Conservation (phyloP, 2,797 vertebrate genomes). For the Tadarida brasiliensis region DNA sequence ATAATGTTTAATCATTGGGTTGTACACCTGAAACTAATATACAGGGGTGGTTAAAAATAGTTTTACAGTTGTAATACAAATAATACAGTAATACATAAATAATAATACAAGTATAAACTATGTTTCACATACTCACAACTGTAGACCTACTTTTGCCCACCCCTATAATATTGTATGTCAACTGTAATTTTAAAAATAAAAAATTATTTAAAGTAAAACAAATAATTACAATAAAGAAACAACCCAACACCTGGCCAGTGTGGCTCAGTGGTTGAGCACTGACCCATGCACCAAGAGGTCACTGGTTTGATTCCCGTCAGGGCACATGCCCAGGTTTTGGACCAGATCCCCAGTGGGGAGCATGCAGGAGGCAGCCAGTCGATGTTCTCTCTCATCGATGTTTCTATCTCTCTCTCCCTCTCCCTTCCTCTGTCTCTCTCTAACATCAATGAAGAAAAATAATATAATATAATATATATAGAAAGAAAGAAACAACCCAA, state of each 20-base stretch:
- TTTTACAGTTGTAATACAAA: background rate
- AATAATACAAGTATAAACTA: background rate
- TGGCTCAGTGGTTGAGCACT: too few relatives aligned
- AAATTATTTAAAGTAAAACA: background rate
- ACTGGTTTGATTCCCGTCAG: too few relatives aligned
- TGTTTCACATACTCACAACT: background rate
- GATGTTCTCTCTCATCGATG: too few relatives aligned
- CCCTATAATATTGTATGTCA: background rate
- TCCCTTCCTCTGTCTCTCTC: too few relatives aligned
- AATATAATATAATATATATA: too few relatives aligned
- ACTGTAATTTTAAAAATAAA: background rate
- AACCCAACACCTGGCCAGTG: background rate
- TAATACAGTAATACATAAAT: background rate
- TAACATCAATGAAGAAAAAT: too few relatives aligned
- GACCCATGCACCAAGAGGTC: too few relatives aligned
- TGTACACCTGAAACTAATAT: background rate
- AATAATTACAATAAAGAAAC: background rate
- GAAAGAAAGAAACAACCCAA: background rate
- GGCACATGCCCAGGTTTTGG: too few relatives aligned
- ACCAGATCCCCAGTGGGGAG: too few relatives aligned
- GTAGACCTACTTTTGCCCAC: background rate
- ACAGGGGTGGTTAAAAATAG: background rate
- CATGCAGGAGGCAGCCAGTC: too few relatives aligned
- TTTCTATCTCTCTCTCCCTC: too few relatives aligned
- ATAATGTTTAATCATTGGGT: background rate